Evolutionary conservation across 2,113 vertebrate species (phyloP).

Genomic region (Nipponia nippon): DNA sequence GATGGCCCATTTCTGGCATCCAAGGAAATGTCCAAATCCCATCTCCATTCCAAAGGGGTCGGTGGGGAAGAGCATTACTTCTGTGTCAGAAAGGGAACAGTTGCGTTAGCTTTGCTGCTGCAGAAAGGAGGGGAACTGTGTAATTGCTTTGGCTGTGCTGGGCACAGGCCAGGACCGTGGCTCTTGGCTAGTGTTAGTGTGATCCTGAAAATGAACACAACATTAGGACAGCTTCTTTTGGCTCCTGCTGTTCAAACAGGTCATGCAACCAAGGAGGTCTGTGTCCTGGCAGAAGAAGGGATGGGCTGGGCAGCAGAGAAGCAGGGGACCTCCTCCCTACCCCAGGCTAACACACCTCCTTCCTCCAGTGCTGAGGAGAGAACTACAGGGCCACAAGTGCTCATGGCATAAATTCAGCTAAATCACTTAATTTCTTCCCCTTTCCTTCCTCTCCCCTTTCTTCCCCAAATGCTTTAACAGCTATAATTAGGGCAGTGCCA

Average conservation of each 20-base stretch:
- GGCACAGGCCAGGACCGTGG: not conserved
- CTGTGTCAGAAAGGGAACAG: not conserved
- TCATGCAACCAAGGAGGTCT: accelerated
- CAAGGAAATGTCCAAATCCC: not conserved
- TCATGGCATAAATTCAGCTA: not conserved
- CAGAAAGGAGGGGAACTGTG: not conserved
- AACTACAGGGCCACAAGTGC: not conserved
- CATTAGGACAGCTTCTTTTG: not conserved
- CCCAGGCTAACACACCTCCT: not conserved
- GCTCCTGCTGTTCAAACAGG: not conserved
- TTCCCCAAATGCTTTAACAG: not conserved
- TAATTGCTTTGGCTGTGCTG: not conserved
- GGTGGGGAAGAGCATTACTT: not conserved
- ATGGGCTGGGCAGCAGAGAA: not conserved
- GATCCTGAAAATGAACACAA: not conserved
- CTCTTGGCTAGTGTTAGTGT: not conserved
- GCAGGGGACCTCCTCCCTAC: not conserved
- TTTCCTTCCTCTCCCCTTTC: not conserved
- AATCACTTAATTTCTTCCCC: not conserved
- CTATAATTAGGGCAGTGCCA: not conserved
- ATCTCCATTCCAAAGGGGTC: not conserved
- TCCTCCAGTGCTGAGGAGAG: not conserved
- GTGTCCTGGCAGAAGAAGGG: not conserved
- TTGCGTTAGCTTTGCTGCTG: not conserved
- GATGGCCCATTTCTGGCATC: not conserved